A percentile compares a stretch with the other conserved stretches of the same genome.
Evolutionary conservation across 2,888 invertebrate species (phyloP).

Genomic region (Mesochorus sp.): DNA sequence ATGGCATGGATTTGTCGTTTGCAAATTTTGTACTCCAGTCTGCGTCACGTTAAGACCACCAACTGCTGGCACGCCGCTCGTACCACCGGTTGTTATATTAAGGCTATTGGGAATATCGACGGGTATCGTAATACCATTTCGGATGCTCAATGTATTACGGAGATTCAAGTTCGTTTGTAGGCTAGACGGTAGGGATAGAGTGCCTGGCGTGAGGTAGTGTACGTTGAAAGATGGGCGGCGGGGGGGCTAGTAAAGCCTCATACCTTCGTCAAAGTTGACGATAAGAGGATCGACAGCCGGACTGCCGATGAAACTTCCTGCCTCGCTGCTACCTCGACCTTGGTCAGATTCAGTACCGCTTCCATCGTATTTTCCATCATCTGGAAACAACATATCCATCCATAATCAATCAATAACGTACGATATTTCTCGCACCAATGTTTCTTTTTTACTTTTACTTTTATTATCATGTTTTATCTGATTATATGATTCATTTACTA

Average conservation of each 20-base stretch:
- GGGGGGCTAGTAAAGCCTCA: slow-evolving; percentile 87
- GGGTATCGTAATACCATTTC: slow-evolving; percentile 75
- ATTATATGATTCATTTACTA: no score
- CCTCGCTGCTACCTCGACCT: slow-evolving; percentile 79
- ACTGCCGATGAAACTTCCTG: slow-evolving; percentile 80
- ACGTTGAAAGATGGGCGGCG: slow-evolving; percentile 81
- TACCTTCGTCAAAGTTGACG: slow-evolving; percentile 92
- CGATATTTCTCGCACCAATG: no score
- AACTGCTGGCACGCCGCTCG: slow-evolving; percentile 67
- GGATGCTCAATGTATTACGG: slow-evolving; percentile 72
- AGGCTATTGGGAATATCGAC: slow-evolving; percentile 73
- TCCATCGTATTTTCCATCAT: slow-evolving; percentile 79
- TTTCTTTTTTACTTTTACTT: no score
- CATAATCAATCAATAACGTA: no score
- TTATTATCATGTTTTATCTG: no score
- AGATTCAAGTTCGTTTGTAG: slow-evolving; percentile 79
- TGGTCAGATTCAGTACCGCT: slow-evolving; percentile 79
- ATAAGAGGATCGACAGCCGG: slow-evolving; percentile 88
- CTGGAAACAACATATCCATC: slow-evolving; percentile 65
- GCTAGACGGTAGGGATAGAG: slow-evolving; percentile 77
- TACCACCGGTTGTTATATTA: slow-evolving; percentile 71
- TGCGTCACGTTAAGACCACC: slow-evolving; percentile 73
- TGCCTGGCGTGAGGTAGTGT: slow-evolving; percentile 81
- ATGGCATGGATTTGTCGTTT: slow-evolving; percentile 77
- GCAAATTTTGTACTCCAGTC: slow-evolving; percentile 71